Conservation (phyloP, 2,888 invertebrate genomes). For the Heliconius hortense region DNA sequence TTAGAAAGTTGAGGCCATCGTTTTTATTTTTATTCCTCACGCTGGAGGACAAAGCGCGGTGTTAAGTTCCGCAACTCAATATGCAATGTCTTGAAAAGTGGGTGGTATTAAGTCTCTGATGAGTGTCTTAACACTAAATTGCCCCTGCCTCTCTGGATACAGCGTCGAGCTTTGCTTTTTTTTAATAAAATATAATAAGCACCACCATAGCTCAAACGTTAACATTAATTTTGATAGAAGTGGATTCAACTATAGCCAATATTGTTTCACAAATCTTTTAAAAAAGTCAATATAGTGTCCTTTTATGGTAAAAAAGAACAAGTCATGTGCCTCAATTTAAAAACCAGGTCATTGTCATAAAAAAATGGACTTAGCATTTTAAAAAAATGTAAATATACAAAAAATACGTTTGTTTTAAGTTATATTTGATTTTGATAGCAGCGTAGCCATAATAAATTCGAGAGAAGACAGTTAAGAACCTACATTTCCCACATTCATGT, state of each 20-base stretch:
- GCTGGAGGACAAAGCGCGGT: too few species aligned
- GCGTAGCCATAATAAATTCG: neutral
- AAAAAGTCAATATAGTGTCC: too few species aligned
- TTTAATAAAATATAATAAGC: neutral
- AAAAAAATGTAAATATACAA: neutral
- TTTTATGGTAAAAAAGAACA: neutral
- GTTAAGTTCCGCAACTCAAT: neutral
- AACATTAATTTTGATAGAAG: neutral
- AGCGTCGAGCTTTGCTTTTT: neutral
- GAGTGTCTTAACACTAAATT: neutral
- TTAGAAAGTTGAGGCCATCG: too few species aligned
- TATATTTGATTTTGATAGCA: neutral
- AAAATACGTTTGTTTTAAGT: neutral
- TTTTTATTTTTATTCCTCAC: too few species aligned
- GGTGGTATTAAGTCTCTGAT: neutral
- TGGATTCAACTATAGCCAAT: too few species aligned
- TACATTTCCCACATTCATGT: too few species aligned
- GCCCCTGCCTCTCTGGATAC: neutral
- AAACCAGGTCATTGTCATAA: neutral
- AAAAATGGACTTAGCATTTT: neutral
- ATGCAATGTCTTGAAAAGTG: neutral
- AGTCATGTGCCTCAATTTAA: slow-evolving; percentile 1
- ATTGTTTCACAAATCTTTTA: too few species aligned
- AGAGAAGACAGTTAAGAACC: too few species aligned
- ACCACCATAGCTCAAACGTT: too few species aligned